phyloP scores from a whole-genome alignment of 2,113 vertebrate species.

The Hystrix brachyura region DNA sequence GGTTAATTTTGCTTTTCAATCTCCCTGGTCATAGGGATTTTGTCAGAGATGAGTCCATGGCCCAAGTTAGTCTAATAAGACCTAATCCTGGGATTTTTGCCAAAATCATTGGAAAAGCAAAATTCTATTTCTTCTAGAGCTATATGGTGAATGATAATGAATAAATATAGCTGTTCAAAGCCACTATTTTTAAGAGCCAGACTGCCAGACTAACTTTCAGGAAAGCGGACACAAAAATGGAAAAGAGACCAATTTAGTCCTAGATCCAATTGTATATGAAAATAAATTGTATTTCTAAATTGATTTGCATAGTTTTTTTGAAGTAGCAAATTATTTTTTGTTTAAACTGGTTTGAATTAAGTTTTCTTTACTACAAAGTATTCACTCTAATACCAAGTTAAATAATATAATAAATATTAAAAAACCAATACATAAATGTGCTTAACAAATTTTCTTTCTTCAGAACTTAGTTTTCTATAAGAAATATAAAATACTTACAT shows the following conservation, averaged over 20 bases:
- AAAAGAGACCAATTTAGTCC: background rate
- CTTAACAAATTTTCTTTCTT: background rate
- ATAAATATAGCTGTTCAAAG: background rate
- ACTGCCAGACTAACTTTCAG: background rate
- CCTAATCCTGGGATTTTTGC: background rate
- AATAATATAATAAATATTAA: background rate
- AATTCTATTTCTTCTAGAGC: background rate
- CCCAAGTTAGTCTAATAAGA: background rate
- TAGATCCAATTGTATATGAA: background rate
- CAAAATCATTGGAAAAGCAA: background rate
- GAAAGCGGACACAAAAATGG: background rate
- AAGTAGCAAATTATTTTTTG: background rate
- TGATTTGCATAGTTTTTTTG: background rate
- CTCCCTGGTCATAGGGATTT: background rate
- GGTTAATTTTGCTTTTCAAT: background rate
- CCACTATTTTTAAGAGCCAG: background rate
- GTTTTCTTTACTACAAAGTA: constrained; percentile 39
- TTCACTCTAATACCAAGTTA: background rate
- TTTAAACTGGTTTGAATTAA: constrained; percentile 14
- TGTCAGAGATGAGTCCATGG: background rate
- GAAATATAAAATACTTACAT: background rate
- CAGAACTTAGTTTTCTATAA: background rate
- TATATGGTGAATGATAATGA: background rate
- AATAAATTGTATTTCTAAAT: background rate
- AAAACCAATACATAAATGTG: background rate